A percentile compares a stretch with the other conserved stretches of the same genome.
Evolutionary conservation across 2,888 invertebrate species (phyloP).

Genomic region (Lordiphosa fenestrarum): DNA sequence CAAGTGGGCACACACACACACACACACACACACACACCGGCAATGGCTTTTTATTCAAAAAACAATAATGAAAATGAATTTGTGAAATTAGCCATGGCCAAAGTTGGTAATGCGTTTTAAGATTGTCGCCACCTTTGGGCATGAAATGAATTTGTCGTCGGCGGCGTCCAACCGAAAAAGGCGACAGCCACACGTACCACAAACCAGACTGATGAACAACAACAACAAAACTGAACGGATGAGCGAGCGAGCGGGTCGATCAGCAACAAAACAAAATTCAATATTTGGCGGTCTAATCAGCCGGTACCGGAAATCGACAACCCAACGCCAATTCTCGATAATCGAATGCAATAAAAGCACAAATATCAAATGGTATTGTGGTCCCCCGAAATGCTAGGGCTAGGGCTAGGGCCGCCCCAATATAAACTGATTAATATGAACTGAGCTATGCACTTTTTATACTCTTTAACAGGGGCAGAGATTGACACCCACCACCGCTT

Average conservation of each 20-base stretch:
- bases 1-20: not conserved
- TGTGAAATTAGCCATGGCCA: conserved; percentile 65
- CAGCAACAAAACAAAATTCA: not conserved
- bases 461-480: too few species aligned
- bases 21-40: not conserved
- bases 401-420: too few species aligned
- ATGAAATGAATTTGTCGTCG: conserved; percentile 63
- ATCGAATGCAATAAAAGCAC: conserved; percentile 4
- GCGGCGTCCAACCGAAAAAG: conserved; percentile 49
- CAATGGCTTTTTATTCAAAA: conserved; percentile 1
- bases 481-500: too few species aligned
- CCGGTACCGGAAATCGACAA: conserved; percentile 4
- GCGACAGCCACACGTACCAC: conserved; percentile 43
- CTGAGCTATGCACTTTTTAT: too few species aligned
- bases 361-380: not conserved
- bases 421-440: too few species aligned
- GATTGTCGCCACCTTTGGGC: conserved; percentile 63
- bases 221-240: conserved; percentile 1
- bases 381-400: too few species aligned
- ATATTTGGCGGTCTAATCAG: conserved; percentile 4
- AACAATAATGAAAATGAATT: conserved; percentile 25
- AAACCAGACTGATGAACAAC: conserved; percentile 5
- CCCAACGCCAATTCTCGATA: conserved; percentile 3
- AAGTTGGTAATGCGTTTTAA: conserved; percentile 64
- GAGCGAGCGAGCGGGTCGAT: not conserved